Percentiles rank a stretch among this genome's conserved stretches.
Conservation (phyloP, 1,140 invertebrate species). For the Conus ventricosus region DNA sequence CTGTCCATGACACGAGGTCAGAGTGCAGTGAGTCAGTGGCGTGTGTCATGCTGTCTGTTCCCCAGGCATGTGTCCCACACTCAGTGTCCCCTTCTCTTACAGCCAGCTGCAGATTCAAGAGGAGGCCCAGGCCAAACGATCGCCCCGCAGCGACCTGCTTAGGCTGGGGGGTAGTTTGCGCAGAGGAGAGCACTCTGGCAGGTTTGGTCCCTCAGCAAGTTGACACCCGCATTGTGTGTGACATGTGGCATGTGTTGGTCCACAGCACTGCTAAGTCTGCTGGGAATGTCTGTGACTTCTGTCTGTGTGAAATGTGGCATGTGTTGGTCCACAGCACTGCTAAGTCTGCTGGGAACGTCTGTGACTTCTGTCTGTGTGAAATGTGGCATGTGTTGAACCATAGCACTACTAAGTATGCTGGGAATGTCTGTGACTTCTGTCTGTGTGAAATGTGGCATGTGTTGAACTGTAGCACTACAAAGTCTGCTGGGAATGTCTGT, state of each 20-base stretch:
- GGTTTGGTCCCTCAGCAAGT: neutral
- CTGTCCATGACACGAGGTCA: too few species aligned
- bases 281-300: too few species aligned
- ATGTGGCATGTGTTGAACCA: neutral
- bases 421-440: neutral
- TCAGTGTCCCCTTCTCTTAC: neutral
- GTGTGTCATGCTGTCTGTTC: too few species aligned
- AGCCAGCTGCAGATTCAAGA: slow-evolving; percentile 15
- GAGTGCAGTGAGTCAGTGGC: too few species aligned
- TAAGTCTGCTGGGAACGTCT: neutral
- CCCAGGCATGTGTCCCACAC: too few species aligned
- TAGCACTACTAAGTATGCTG: neutral
- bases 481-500: neutral
- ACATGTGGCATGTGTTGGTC: neutral
- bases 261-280: neutral
- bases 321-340: neutral
- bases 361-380: neutral
- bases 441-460: neutral
- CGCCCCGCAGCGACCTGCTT: neutral
- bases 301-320: neutral
- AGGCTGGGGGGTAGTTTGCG: slow-evolving; percentile 19
- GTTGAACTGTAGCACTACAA: neutral
- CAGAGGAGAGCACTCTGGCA: neutral
- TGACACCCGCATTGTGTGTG: neutral
- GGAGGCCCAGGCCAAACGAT: neutral